phyloP scores from a whole-genome alignment of 2,888 invertebrate species.

The Drosophila merina region DNA sequence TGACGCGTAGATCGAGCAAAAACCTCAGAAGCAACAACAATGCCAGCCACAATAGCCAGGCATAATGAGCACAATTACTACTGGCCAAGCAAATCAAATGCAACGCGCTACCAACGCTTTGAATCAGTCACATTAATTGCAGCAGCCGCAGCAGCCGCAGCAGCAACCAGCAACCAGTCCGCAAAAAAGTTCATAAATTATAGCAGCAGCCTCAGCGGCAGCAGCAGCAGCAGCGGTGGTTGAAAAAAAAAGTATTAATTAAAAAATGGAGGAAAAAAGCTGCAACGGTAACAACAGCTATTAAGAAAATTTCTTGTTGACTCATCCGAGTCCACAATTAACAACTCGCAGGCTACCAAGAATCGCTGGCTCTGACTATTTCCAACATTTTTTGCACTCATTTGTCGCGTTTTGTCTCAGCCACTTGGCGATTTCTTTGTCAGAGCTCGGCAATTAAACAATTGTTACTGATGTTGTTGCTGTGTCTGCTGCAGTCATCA shows the following conservation, averaged over 20 bases:
- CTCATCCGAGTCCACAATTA: conserved; percentile 74
- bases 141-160: conserved; percentile 36
- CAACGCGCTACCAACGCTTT: conserved; percentile 72
- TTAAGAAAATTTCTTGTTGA: conserved; percentile 77
- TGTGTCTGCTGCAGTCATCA: conserved; percentile 38
- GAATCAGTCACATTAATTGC: conserved; percentile 75
- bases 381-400: conserved; percentile 71
- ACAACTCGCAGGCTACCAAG: conserved; percentile 63
- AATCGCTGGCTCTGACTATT: conserved; percentile 36
- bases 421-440: conserved; percentile 71
- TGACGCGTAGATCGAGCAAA: conserved; percentile 61
- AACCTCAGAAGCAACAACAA: conserved; percentile 41
- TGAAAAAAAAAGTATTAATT: conserved; percentile 71
- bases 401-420: conserved; percentile 65
- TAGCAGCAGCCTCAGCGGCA: conserved; percentile 39
- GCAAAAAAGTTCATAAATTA: conserved; percentile 71
- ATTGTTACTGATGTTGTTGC: conserved; percentile 43
- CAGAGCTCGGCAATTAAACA: conserved; percentile 72
- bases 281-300: conserved; percentile 71
- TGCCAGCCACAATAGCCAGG: conserved; percentile 43
- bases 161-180: conserved; percentile 26
- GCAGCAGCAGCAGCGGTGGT: conserved; percentile 29
- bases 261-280: conserved; percentile 63
- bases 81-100: conserved; percentile 75
- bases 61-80: conserved; percentile 77